Evolutionary conservation across 2,888 invertebrate genomes (phyloP).

Genomic region (Dorcus parallelipipedus): DNA sequence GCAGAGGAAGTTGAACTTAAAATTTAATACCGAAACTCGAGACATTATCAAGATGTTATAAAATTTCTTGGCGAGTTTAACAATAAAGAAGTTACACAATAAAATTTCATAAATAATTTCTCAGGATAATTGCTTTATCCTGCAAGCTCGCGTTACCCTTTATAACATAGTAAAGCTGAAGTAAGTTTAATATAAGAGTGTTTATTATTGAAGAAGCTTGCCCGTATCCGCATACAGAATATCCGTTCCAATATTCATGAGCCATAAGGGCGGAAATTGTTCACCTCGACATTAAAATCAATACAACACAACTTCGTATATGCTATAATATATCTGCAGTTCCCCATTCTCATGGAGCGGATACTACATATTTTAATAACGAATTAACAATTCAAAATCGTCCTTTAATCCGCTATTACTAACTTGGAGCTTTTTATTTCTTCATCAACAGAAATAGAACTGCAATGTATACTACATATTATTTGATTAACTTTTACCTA

Average conservation of each 20-base stretch:
- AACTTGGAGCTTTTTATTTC: no score
- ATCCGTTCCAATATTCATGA: slow-evolving; percentile 39
- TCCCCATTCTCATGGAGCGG: slow-evolving; percentile 44
- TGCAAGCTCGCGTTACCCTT: slow-evolving; percentile 22
- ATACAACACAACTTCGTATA: slow-evolving; percentile 49
- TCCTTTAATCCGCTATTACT: no score
- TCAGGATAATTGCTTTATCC: slow-evolving; percentile 34
- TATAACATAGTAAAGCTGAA: slow-evolving; percentile 31
- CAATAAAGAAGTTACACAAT: slow-evolving; percentile 42
- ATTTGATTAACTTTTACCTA: no score
- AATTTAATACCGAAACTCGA: slow-evolving; percentile 21
- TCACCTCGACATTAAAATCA: slow-evolving; percentile 48
- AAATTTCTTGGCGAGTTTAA: slow-evolving; percentile 49
- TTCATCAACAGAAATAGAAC: no score
- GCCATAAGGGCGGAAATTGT: slow-evolving; percentile 43
- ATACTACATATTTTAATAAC: slow-evolving; percentile 1
- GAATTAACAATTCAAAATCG: background rate
- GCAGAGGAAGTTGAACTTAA: slow-evolving; percentile 4
- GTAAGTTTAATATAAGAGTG: slow-evolving; percentile 42
- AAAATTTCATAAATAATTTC: slow-evolving; percentile 45
- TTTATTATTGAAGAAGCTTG: slow-evolving; percentile 46
- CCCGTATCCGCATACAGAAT: slow-evolving; percentile 41
- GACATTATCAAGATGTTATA: slow-evolving; percentile 58
- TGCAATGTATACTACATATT: no score
- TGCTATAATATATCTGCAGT: slow-evolving; percentile 50